Evolutionary conservation across 2,113 vertebrate species (phyloP), one percentile per base, ranked within the genome.

Genomic region (Elaphurus davidianus): DNA sequence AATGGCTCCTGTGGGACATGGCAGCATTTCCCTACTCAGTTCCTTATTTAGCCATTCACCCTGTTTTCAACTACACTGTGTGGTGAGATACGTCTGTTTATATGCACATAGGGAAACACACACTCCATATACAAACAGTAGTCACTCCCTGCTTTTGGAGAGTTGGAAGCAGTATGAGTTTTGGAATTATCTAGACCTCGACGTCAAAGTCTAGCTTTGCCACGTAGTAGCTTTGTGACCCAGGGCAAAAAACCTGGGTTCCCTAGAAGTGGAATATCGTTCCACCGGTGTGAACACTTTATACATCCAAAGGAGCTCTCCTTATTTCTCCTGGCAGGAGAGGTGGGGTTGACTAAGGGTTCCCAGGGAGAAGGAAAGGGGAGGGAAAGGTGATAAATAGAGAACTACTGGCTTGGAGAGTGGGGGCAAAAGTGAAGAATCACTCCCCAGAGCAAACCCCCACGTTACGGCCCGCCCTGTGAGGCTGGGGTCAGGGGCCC

Each of bases 151-250:
- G 36, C 21, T 91, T 83, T 94, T 25, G 87, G 60, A 64, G 36
- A 87, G 2, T 25, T 27, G 28, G 40, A 88, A 62, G 82, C 19
- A 87, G 55, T 21, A 28, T 78, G 50, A 45, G 43, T 90, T 94
- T 94, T 87, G 62, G 36, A 90, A 59, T 83, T 45, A 74, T 30
- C 74, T 88, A 19, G 74, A 91, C 50, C 40, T 97, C n/a, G 47
- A 36, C 12, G 36, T 74, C 67, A 57, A 88, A 74, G 90, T 74
- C 52, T 47, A 67, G 36, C 62, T 71, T 91, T 83, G 88, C 28
- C 67, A 45, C 0, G 0, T 15, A 36, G 33, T 87, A 92, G 67
- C 17, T 91, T 83, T 55, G 60, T 91, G 85, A 96, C 52, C 23
- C 62, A 33, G 54, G 62, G 74, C 55, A 78, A 84, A 33, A n/a